phyloP scores from a whole-genome alignment of 2,113 vertebrate species.

The Carettochelys insculpta region DNA sequence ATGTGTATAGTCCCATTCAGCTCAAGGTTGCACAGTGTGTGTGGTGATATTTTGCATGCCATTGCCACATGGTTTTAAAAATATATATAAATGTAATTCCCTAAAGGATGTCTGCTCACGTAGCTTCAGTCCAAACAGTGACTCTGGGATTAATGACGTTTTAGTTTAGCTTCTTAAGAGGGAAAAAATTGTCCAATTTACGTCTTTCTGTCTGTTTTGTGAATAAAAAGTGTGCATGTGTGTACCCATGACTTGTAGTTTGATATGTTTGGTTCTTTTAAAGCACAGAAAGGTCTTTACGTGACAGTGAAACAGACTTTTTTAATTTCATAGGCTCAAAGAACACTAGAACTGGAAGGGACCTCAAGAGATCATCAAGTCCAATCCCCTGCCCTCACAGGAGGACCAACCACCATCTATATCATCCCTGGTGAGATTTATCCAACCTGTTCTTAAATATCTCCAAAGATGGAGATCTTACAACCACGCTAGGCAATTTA shows the following conservation, averaged over 20 bases:
- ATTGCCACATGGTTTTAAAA: neutral
- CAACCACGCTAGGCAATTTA: too few species aligned
- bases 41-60: neutral
- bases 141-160: neutral
- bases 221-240: slow-evolving; percentile 50
- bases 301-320: slow-evolving; percentile 50
- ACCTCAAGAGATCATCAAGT: too few species aligned
- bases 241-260: slow-evolving; percentile 44
- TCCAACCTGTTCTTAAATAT: too few species aligned
- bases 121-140: neutral
- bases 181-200: slow-evolving; percentile 37
- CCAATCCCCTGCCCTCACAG: too few species aligned
- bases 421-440: too few species aligned
- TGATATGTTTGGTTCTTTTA: slow-evolving; percentile 46
- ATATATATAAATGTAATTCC: neutral
- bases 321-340: too few species aligned
- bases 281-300: slow-evolving; percentile 49
- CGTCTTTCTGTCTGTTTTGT: neutral
- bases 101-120: neutral
- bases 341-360: too few species aligned
- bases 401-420: too few species aligned
- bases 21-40: neutral
- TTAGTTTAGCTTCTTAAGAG: slow-evolving; percentile 24
- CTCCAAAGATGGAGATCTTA: too few species aligned
- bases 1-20: neutral